Conservation (phyloP, 2,888 invertebrate species). For the Thumatha senex region DNA sequence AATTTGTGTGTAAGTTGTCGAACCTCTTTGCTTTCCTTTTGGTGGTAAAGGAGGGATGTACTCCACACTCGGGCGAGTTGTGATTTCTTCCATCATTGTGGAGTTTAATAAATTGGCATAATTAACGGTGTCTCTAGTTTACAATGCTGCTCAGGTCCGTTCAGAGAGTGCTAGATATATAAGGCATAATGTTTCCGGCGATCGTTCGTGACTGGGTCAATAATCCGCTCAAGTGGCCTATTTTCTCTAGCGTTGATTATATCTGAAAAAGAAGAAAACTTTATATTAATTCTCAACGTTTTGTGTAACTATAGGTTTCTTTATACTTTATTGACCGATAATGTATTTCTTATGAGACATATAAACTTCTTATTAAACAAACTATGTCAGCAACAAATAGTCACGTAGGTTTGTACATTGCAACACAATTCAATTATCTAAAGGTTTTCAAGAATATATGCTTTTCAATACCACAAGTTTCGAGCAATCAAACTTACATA, state of each 20-base stretch:
- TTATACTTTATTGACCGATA: background rate
- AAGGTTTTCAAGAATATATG: slow-evolving; percentile 6
- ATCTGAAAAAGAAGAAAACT: slow-evolving; percentile 64
- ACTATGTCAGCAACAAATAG: slow-evolving; percentile 6
- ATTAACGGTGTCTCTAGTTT: slow-evolving; percentile 70
- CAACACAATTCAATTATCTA: slow-evolving; percentile 10
- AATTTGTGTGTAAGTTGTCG: slow-evolving; percentile 76
- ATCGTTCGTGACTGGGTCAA: slow-evolving; percentile 69
- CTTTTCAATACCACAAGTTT: slow-evolving; percentile 15
- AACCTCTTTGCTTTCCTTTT: slow-evolving; percentile 77
- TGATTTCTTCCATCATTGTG: slow-evolving; percentile 79
- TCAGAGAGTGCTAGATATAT: slow-evolving; percentile 69
- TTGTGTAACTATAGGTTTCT: background rate
- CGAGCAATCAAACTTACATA: slow-evolving; percentile 23
- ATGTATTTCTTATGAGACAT: slow-evolving; percentile 4
- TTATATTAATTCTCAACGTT: slow-evolving; percentile 4
- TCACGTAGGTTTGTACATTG: slow-evolving; percentile 16
- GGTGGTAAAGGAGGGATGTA: slow-evolving; percentile 83
- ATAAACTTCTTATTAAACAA: slow-evolving; percentile 11
- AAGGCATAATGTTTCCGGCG: slow-evolving; percentile 82
- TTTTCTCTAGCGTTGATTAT: slow-evolving; percentile 56
- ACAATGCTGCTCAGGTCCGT: slow-evolving; percentile 70
- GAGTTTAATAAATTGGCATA: slow-evolving; percentile 73
- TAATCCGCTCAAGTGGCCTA: slow-evolving; percentile 58
- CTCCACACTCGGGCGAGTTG: slow-evolving; percentile 70